Base-by-base conservation (phyloP, 2,113 vertebrate species). In the Phycodurus eques region DNA sequence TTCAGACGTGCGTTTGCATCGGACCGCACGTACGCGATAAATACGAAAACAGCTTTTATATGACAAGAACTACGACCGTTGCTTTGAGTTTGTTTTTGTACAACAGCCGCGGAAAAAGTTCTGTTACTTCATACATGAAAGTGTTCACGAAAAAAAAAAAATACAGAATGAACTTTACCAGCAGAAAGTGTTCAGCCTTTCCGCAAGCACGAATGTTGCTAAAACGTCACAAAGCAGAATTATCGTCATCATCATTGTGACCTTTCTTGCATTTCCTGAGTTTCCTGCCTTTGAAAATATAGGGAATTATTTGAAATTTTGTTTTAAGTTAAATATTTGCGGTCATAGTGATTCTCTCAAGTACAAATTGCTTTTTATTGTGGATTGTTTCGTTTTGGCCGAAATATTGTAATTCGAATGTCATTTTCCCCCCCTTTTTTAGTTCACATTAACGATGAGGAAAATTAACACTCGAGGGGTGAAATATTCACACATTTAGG, bases 41-140 rank as follows among this genome's bases (percentile, higher is more conserved):
- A 88, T 86, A 84, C 84, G 83, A 85, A 96, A 94, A 94, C 94
- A 94, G 93, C 94, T 98, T 99, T 98, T 97, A 93, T 97, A 97
- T 94, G 91, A 94, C 57, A 44, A 93, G 93, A 83, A 83, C 81
- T 85, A 73, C 78, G 93, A 94, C 88, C 91, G 94, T 93, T 94
- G 94, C 74, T 80, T 73, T 68, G 67, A 70, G 62, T 92, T 93
- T 94, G 67, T 75, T 67, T 62, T n/a, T 62, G 72, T 72, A 74
- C 77, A 66, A 75, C 93, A 22, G 79, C 90, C 88, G 92, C 93
- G 92, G 94, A 92, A 89, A 92, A 90, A 88, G 94, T 14, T 94
- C 89, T 94, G 84, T 86, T 93, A 89, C 92, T 82, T 90, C 91
- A 91, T 88, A 85, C 91, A 90, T 82, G 85, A 86, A 87, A 89